These are phyloP conservation scores for Vombatus ursinus DNA, from an alignment of 2,113 vertebrate genomes.

Conservation along the genomic window DNA sequence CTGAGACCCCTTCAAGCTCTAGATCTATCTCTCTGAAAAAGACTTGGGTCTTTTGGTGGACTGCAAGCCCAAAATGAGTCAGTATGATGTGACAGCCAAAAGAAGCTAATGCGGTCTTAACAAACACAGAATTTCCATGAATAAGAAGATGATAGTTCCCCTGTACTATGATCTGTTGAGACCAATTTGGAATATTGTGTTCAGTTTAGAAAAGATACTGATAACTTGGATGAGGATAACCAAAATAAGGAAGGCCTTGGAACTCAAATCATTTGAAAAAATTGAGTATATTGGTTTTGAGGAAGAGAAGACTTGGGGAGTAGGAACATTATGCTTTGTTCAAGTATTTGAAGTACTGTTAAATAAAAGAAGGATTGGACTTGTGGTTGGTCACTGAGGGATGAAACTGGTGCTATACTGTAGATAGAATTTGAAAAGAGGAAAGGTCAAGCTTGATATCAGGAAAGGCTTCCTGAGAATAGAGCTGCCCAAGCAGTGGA, in stretches of 20 bases:
- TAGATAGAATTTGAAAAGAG: not conserved
- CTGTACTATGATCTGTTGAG: not conserved
- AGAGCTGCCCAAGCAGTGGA: not conserved
- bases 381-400: not conserved
- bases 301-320: not conserved
- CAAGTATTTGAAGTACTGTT: not conserved
- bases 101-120: not conserved
- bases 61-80: not conserved
- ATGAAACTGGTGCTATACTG: not conserved
- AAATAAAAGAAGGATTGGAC: not conserved
- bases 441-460: not conserved
- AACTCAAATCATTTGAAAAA: not conserved
- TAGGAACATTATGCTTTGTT: not conserved
- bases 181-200: not conserved
- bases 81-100: not conserved
- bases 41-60: not conserved
- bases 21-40: no score
- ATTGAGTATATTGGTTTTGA: not conserved
- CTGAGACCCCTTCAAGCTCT: not conserved
- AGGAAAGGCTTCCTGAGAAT: not conserved
- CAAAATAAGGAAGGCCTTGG: not conserved
- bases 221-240: not conserved
- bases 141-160: not conserved
- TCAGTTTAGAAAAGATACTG: not conserved
- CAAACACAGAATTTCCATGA: not conserved